phyloP scores from a whole-genome alignment of 2,888 invertebrate species.

The Sminthurinus aureus region DNA sequence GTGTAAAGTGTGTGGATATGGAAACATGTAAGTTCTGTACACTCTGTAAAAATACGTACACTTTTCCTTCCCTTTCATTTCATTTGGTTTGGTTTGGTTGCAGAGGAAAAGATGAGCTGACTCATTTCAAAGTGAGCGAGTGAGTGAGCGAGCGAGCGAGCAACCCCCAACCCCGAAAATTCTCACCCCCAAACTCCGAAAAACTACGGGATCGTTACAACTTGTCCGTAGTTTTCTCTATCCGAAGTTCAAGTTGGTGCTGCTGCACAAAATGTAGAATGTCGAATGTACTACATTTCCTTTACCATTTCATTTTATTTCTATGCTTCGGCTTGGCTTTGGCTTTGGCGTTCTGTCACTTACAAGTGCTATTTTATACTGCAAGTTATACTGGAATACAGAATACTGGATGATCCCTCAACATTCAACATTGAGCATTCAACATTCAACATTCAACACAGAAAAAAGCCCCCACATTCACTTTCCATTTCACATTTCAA shows the following conservation, averaged over 20 bases:
- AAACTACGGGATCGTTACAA: constrained; percentile 20
- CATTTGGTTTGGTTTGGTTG: background rate
- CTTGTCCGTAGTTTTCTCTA: background rate
- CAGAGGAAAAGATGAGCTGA: constrained; percentile 13
- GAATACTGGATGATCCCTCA: background rate
- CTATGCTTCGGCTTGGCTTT: too few species aligned
- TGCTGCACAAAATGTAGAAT: background rate
- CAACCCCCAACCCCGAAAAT: background rate
- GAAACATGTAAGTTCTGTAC: background rate
- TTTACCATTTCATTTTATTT: too few species aligned
- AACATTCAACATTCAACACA: too few species aligned
- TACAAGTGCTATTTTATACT: too few species aligned
- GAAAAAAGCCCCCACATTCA: background rate
- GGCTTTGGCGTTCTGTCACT: too few species aligned
- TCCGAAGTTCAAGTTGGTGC: background rate
- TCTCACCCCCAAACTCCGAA: constrained; percentile 14
- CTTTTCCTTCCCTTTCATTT: background rate
- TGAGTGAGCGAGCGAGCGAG: background rate
- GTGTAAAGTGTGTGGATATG: background rate
- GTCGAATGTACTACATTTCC: background rate
- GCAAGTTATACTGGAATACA: too few species aligned
- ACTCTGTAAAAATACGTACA: background rate
- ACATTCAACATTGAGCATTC: background rate
- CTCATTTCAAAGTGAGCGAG: background rate
- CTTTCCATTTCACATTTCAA: background rate